These are phyloP conservation scores for Heliconius erato DNA, from an alignment of 2,888 invertebrate genomes.

Conservation along the genomic window DNA sequence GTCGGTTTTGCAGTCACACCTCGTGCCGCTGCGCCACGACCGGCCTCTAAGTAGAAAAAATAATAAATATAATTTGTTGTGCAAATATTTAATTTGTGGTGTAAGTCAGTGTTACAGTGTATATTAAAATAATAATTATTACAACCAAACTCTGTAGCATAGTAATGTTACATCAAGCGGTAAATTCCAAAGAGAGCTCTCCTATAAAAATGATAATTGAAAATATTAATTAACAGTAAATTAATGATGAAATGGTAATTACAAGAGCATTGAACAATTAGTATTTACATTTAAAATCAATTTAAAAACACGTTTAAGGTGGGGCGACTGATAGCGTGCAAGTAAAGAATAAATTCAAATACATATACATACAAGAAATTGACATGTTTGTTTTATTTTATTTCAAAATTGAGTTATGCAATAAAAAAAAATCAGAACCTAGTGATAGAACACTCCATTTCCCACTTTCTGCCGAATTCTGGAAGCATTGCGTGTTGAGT, in stretches of 20 bases:
- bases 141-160: not conserved
- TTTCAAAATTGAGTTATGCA: not conserved
- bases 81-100: not conserved
- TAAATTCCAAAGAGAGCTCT: not conserved
- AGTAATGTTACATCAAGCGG: not conserved
- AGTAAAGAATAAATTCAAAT: conserved; percentile 20
- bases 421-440: too few relatives aligned
- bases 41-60: too few relatives aligned
- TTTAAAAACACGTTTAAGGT: conserved; percentile 44
- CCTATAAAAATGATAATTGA: conserved; percentile 7
- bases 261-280: conserved; percentile 31
- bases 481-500: too few relatives aligned
- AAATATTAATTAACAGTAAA: conserved; percentile 5
- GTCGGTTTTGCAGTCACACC: too few relatives aligned
- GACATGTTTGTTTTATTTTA: not conserved
- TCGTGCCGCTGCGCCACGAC: too few relatives aligned
- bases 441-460: too few relatives aligned
- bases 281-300: conserved; percentile 35
- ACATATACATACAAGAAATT: not conserved
- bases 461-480: too few relatives aligned
- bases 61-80: not conserved
- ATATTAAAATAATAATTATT: not conserved
- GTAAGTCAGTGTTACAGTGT: not conserved
- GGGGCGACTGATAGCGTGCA: conserved; percentile 24
- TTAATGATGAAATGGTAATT: conserved; percentile 9